These are phyloP conservation scores for Thereva nobilitata DNA, from an alignment of 2,888 invertebrate genomes.

Conservation along the genomic window DNA sequence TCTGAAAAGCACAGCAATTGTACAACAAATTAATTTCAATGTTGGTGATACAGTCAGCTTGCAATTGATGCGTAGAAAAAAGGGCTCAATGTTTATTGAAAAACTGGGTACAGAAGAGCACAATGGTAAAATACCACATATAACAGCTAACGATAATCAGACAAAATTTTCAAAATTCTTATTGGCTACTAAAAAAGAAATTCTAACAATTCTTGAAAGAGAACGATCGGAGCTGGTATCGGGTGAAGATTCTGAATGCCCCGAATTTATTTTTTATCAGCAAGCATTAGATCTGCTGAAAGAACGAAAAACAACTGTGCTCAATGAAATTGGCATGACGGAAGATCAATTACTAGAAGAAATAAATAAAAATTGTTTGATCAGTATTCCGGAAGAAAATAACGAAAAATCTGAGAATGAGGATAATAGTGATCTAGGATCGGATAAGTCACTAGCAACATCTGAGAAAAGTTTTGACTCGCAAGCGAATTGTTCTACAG, in stretches of 20 bases:
- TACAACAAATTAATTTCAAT: conserved; percentile 51
- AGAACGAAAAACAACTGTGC: conserved; percentile 49
- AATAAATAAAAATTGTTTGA: too few species aligned
- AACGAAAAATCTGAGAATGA: not conserved
- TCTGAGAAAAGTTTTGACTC: too few species aligned
- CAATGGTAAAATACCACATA: conserved; percentile 52
- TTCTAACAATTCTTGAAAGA: conserved; percentile 71
- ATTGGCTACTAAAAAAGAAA: conserved; percentile 69
- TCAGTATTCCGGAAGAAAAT: not conserved
- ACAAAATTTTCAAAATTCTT: conserved; percentile 75
- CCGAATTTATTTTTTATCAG: conserved; percentile 84
- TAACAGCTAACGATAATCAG: conserved; percentile 54
- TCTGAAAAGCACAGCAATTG: conserved; percentile 72
- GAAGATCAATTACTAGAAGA: too few species aligned
- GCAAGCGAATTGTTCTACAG: too few species aligned
- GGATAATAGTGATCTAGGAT: too few species aligned
- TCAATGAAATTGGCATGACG: conserved; percentile 38
- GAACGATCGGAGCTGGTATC: conserved; percentile 71
- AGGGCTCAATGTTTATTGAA: conserved; percentile 61
- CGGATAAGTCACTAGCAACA: too few species aligned
- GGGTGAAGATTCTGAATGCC: conserved; percentile 72
- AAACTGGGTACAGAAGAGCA: conserved; percentile 49
- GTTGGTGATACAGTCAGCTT: conserved; percentile 74
- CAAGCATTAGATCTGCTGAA: conserved; percentile 75
- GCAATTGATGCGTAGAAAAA: conserved; percentile 83